Conservation (phyloP, 2,888 invertebrate species). For the Poecilus cupreus region DNA sequence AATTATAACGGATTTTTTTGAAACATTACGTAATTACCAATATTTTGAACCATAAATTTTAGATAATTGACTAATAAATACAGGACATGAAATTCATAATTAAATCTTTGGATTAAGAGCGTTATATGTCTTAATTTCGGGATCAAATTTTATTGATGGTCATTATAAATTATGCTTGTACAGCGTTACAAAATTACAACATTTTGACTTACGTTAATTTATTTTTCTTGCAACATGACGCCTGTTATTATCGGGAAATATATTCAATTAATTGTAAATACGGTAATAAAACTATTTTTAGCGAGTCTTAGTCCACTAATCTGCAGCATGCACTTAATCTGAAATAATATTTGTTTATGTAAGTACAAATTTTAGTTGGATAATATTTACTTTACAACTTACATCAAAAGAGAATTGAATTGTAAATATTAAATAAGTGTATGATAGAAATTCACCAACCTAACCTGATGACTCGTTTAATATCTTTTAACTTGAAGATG, state of each 20-base stretch:
- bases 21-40: conserved; percentile 25
- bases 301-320: neutral
- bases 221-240: conserved; percentile 9
- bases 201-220: neutral
- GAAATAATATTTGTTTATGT: conserved; percentile 26
- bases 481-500: conserved; percentile 1
- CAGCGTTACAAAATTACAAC: neutral
- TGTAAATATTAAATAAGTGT: neutral
- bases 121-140: conserved; percentile 2
- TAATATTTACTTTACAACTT: conserved; percentile 7
- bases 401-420: neutral
- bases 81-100: conserved; percentile 25
- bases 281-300: neutral
- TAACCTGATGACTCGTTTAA: neutral
- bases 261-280: no score
- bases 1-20: conserved; percentile 26
- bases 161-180: neutral
- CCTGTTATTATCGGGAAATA: neutral
- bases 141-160: neutral
- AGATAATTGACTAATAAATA: conserved; percentile 33
- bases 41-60: conserved; percentile 24
- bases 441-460: neutral
- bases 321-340: neutral
- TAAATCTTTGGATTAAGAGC: neutral
- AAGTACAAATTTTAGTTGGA: conserved; percentile 6